Conservation (phyloP, 2,113 vertebrate genomes). For the Pongo pygmaeus region DNA sequence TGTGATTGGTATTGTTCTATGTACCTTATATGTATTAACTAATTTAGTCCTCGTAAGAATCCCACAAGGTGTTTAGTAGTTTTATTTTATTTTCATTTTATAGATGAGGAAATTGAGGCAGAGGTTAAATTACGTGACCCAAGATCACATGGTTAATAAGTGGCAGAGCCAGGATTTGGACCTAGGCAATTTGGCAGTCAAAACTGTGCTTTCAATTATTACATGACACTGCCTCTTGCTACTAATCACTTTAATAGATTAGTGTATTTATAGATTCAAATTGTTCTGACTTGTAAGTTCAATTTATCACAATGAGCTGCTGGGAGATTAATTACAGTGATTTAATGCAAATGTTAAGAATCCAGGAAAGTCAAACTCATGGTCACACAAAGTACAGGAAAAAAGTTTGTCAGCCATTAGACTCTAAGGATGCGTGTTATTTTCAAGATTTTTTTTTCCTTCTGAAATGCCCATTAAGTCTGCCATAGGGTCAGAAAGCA, state of each 20-base stretch:
- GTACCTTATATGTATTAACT: neutral
- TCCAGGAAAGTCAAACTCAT: neutral
- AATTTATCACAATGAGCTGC: neutral
- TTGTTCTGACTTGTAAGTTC: neutral
- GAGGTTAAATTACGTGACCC: neutral
- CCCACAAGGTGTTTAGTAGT: neutral
- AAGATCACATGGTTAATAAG: neutral
- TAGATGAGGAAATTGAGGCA: neutral
- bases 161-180: neutral
- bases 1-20: neutral
- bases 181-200: neutral
- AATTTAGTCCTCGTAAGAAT: neutral
- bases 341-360: neutral
- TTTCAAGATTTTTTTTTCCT: neutral
- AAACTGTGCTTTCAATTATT: neutral
- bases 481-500: neutral
- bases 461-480: neutral
- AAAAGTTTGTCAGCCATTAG: neutral
- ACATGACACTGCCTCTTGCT: neutral
- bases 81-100: neutral
- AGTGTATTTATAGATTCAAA: neutral
- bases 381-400: neutral
- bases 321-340: neutral
- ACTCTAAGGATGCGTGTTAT: neutral
- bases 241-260: neutral